Evolutionary conservation across 2,888 invertebrate genomes (phyloP), one percentile per base, ranked within the genome.

Genomic region (Rotaria sp.): DNA sequence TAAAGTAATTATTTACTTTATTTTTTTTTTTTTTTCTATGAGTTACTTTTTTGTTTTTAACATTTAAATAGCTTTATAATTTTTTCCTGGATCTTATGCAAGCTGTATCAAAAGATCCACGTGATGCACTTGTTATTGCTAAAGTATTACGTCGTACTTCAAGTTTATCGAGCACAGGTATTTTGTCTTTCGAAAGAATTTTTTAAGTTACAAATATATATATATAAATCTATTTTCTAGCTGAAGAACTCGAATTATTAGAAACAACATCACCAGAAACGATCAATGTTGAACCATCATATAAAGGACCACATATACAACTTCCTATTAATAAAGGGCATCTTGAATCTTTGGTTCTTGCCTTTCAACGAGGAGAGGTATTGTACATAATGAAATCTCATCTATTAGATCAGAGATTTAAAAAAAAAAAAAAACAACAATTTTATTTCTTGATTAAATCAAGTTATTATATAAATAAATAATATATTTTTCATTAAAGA

Each of bases 1-100:
- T 85, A 95, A 95, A 93, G 96, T 96, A 75, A 75, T 13, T 2
- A 59, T 30, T n/a, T 11, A 67, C 1, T 30, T 30, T 15, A 30
- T 59, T 18, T 10, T 35, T n/a, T n/a, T n/a, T n/a, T n/a, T n/a
- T n/a, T n/a, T n/a, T n/a, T n/a, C n/a, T 15, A 24, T 4, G 24
- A 52, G 13, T 2, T 67, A 4, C 1, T 35, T 30, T 67, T n/a
- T 4, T 18, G 2, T 13, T 30, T 15, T 67, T 15, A 1, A 18
- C 2, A 7, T 35, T 15, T 35, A 52, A 15, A 24, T 75, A 75
- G 75, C n/a, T 75, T 24, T 75, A 75, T 26, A 75, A 75, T 38
- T 75, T 75, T 41, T 75, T 75, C 10, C 26, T 75, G 1, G 75
- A 75, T 41, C 41, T 75, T 0, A 75, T 75, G 75, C 75, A 75